Base-by-base conservation (phyloP, 1,140 invertebrate species). In the Tetramorium parvispinum region DNA sequence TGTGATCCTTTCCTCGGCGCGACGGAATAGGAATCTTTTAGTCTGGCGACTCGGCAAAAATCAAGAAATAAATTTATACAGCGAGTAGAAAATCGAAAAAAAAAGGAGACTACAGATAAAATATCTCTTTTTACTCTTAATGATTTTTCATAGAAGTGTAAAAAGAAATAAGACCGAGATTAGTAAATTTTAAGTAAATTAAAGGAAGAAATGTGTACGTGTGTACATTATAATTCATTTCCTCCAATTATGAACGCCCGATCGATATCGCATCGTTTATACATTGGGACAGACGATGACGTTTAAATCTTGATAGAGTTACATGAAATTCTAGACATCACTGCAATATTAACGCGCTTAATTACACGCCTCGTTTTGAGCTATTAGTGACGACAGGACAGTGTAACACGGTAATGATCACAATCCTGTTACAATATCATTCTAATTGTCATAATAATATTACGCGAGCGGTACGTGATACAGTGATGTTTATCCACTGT, bases 281-380 rank as follows among this genome's bases (percentile, higher is more conserved):
- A 55, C 43, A 65, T 8, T 10, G 43, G 18, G 24, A 46, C 53
- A 32, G 46, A 46, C 27, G 55, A 5, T 46, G 24, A 59, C 68
- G 65, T 59, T 75, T 83, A 59, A 75, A 83, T 83, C 66, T 83
- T 61, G 53, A 83, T 83, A 73, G 79, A n/a, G 66, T 71, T 59
- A 55, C 63, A 40, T 40, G 79, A 73, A 82, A 82, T 73, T 71
- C 79, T 71, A 71, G 78, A 82, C 24, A 24, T 40, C 53, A 51
- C 37, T 73, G 40, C 66, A 73, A 59, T 82, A 73, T 82, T 82
- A 59, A 82, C 24, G 51, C 24, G 66, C 66, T 73, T 73, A 73
- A 82, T 82, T 82, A 46, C 53, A 46, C 40, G 53, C 32, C 57
- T 40, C 79, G 66, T 63, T 73, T 57, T 59, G 57, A 82, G 59